phyloP scores from a whole-genome alignment of 1,140 invertebrate genomes.

The Yoshiicerus persimilis region DNA sequence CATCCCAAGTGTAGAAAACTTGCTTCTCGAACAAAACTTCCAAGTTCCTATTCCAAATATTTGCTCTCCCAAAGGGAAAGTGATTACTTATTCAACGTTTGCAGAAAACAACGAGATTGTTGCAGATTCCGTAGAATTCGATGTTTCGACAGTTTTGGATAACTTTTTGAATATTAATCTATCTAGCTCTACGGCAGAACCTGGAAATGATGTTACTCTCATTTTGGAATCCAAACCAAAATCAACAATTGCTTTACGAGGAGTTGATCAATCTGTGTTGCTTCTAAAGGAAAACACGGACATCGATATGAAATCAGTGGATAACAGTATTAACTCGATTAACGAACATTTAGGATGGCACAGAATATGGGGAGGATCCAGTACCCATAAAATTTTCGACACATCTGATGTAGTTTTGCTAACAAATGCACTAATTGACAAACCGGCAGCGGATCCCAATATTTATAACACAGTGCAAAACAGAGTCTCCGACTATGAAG shows the following conservation, averaged over 20 bases:
- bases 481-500: no score
- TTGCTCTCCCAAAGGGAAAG: not conserved
- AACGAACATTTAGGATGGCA: not conserved
- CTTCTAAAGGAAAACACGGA: not conserved
- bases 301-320: not conserved
- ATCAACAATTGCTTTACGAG: not conserved
- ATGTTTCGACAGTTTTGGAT: not conserved
- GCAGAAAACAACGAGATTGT: not conserved
- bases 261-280: constrained; percentile 2
- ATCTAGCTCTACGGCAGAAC: not conserved
- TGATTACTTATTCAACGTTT: not conserved
- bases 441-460: constrained; percentile 39
- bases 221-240: not conserved
- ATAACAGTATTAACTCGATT: not conserved
- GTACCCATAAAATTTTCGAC: constrained; percentile 54
- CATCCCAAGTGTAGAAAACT: not conserved
- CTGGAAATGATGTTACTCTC: not conserved
- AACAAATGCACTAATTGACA: constrained; percentile 68
- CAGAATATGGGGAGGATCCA: constrained; percentile 21
- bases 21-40: not conserved
- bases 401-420: constrained; percentile 74
- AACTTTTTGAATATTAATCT: not conserved
- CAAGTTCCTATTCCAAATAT: not conserved
- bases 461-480: no score
- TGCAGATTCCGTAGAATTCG: not conserved